Conservation (phyloP, 2,888 invertebrate genomes). For the Oscheius sp. region DNA sequence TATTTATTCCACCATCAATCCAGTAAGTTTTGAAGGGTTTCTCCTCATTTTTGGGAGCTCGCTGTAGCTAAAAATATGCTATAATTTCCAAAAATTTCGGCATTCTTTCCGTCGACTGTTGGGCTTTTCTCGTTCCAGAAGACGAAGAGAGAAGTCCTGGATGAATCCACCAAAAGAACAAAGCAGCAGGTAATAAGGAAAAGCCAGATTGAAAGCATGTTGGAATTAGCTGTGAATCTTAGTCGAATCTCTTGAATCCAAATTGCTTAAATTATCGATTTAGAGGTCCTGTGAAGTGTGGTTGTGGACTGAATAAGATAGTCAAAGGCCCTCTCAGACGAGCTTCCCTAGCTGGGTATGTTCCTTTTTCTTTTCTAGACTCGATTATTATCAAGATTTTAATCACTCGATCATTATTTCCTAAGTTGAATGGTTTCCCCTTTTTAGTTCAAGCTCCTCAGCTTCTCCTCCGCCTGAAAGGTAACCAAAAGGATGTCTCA, state of each 20-base stretch:
- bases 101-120: constrained; percentile 66
- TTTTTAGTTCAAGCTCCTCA: constrained; percentile 19
- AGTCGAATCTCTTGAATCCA: background rate
- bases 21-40: constrained; percentile 32
- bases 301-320: constrained; percentile 61
- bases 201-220: no score
- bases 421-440: background rate
- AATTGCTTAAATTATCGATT: background rate
- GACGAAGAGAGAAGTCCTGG: constrained; percentile 63
- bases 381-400: background rate
- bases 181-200: constrained; percentile 53
- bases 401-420: background rate
- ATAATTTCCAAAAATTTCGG: constrained; percentile 64
- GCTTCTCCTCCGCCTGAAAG: constrained; percentile 7
- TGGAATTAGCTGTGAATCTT: background rate
- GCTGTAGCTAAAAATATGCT: background rate
- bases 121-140: constrained; percentile 58
- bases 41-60: no score
- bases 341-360: constrained; percentile 51
- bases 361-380: constrained; percentile 6
- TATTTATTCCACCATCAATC: constrained; percentile 74
- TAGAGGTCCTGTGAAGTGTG: constrained; percentile 55
- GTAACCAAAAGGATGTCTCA: background rate
- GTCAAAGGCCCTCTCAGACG: constrained; percentile 51
- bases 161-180: constrained; percentile 57